phyloP scores from a whole-genome alignment of 2,888 invertebrate genomes.

The Camponotus fellah region DNA sequence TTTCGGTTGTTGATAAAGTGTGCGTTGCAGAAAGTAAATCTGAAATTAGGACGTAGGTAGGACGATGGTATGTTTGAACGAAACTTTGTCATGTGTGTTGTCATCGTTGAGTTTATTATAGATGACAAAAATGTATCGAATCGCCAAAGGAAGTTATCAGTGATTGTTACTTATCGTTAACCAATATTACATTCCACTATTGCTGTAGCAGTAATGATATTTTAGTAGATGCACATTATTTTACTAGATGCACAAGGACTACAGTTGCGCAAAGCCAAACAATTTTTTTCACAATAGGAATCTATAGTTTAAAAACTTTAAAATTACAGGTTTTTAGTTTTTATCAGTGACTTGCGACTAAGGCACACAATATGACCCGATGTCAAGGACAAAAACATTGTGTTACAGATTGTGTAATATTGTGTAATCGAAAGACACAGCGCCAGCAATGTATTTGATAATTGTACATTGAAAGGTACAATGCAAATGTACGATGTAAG shows the following conservation, averaged over 20 bases:
- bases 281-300: neutral
- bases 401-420: neutral
- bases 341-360: neutral
- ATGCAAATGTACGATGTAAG: neutral
- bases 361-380: neutral
- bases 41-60: neutral
- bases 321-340: neutral
- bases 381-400: neutral
- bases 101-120: neutral
- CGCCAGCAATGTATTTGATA: neutral
- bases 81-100: neutral
- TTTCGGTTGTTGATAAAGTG: constrained; percentile 7
- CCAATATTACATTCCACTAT: neutral
- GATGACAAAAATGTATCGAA: neutral
- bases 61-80: neutral
- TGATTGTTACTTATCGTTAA: neutral
- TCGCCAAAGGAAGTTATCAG: neutral
- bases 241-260: neutral
- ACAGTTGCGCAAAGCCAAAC: neutral
- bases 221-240: neutral
- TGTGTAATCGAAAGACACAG: neutral
- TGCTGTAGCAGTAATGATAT: neutral
- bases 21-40: neutral
- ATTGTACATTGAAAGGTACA: neutral
- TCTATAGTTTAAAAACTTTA: neutral